These are phyloP conservation scores for Lottia scabra DNA, from an alignment of 2,888 invertebrate genomes.

Conservation along the genomic window DNA sequence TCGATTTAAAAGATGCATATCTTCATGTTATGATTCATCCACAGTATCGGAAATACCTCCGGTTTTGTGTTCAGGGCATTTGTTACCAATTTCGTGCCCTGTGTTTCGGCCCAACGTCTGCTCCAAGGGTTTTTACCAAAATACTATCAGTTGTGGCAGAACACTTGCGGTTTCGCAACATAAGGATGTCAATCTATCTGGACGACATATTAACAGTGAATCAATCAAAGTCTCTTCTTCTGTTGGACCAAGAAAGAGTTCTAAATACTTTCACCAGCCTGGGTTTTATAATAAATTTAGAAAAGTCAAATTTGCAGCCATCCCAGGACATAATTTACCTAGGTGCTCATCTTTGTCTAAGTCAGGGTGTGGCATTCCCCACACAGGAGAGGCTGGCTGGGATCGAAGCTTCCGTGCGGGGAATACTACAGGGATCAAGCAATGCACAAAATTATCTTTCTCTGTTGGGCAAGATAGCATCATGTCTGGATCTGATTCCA, in stretches of 20 bases:
- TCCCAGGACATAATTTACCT: background rate
- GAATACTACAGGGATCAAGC: background rate
- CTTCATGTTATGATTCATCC: background rate
- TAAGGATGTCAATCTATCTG: background rate
- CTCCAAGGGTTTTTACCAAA: background rate
- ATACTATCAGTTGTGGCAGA: background rate
- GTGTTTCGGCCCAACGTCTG: background rate
- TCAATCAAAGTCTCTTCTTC: background rate
- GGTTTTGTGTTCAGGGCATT: background rate
- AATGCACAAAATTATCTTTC: slow-evolving; percentile 12
- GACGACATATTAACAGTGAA: background rate
- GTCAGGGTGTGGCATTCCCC: background rate
- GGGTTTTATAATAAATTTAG: background rate
- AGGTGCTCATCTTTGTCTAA: background rate
- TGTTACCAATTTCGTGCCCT: background rate
- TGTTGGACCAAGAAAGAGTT: background rate
- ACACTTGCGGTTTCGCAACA: background rate
- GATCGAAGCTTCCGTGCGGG: background rate
- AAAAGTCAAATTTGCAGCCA: background rate
- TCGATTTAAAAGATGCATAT: background rate
- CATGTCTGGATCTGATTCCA: slow-evolving; percentile 15
- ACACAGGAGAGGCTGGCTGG: background rate
- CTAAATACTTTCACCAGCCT: background rate
- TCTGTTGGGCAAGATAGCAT: slow-evolving; percentile 1
- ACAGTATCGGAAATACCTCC: background rate